phyloP scores from a whole-genome alignment of 2,113 vertebrate genomes.

The Stictonetta naevosa region DNA sequence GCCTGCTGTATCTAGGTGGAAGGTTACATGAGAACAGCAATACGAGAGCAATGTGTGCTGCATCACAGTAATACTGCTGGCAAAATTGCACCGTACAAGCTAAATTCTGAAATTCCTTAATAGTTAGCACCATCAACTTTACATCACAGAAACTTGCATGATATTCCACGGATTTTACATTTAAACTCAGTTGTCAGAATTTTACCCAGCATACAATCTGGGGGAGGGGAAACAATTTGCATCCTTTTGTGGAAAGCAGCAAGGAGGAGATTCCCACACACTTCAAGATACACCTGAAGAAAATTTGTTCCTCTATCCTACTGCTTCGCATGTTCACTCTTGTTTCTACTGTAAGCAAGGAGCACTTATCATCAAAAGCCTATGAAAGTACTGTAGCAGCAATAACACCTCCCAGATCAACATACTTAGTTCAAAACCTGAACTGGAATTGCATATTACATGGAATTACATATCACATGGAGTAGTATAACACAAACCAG shows the following conservation, averaged over 20 bases:
- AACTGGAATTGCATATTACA: not conserved
- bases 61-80: not conserved
- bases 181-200: not conserved
- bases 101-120: not conserved
- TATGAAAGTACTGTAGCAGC: not conserved
- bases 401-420: not conserved
- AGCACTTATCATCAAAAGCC: not conserved
- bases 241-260: constrained; percentile 13
- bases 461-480: not conserved
- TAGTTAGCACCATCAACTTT: not conserved
- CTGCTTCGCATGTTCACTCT: not conserved
- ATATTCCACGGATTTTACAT: not conserved
- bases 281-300: not conserved
- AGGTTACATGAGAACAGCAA: not conserved
- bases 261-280: not conserved
- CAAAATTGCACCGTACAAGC: not conserved
- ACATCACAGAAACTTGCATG: not conserved
- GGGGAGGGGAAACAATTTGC: not conserved
- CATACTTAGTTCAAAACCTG: not conserved
- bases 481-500: not conserved
- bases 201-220: not conserved
- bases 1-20: not conserved
- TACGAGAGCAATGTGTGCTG: not conserved
- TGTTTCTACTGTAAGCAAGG: not conserved
- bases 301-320: not conserved